Evolutionary conservation across 2,888 invertebrate species (phyloP).

Genomic region (Diplolepis rosae): DNA sequence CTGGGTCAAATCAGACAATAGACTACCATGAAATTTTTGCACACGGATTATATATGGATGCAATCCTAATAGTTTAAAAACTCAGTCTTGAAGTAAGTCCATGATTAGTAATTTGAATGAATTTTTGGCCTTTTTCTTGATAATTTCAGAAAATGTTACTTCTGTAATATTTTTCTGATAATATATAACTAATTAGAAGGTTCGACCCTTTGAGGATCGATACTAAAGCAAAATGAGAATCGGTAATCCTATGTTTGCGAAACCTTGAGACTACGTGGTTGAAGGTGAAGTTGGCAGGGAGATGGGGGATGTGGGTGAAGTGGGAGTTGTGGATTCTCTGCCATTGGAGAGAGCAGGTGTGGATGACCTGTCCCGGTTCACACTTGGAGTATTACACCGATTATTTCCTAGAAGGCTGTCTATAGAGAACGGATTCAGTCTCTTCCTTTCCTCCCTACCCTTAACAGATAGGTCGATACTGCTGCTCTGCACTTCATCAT

Average conservation of each 20-base stretch:
- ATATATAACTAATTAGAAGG: no score
- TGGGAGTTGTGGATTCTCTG: constrained; percentile 64
- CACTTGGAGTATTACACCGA: constrained; percentile 55
- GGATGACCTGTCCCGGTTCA: constrained; percentile 59
- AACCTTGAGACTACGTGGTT: constrained; percentile 62
- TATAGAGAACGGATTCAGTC: constrained; percentile 91
- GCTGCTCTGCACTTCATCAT: constrained; percentile 70
- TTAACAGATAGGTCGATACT: constrained; percentile 73
- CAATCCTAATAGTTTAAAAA: no score
- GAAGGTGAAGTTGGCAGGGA: constrained; percentile 67
- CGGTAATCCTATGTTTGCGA: background rate
- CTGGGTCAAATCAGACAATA: no score
- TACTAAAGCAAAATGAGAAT: background rate
- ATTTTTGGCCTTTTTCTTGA: no score
- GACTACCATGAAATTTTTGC: no score
- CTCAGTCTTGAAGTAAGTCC: no score
- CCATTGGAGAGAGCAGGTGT: constrained; percentile 64
- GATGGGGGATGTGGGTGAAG: constrained; percentile 63
- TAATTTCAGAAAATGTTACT: no score
- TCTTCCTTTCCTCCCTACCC: constrained; percentile 78
- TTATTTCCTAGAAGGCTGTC: constrained; percentile 82
- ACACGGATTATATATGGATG: no score
- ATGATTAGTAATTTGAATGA: no score
- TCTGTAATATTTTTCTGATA: no score
- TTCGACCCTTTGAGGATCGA: background rate